Evolutionary conservation across 1,140 invertebrate species (phyloP), one percentile per base, ranked within the genome.

Genomic region (Orius laevigatus): DNA sequence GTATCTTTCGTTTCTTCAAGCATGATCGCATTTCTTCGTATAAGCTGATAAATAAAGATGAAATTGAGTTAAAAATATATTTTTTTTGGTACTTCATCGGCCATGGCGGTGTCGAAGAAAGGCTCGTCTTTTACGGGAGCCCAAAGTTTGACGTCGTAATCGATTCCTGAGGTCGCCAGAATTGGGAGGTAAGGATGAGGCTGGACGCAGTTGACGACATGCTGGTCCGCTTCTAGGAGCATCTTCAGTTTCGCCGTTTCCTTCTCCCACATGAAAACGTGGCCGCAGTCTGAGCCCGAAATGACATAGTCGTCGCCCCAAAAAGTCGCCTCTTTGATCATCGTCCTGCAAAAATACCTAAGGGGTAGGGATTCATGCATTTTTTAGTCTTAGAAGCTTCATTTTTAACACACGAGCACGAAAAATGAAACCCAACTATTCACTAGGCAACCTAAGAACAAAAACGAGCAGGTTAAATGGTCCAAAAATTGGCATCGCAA

Each of bases 311-410:
- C 66, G 55, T 83, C 70, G 38, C 87, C 87, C 83, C 84, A 92
- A 62, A 91, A 92, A 50, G 79, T 82, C 1, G 84, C 81, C 64
- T 90, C 84, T 66, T 91, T 91, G 43, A 92, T 90, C 84, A 83
- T 82, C 18, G 81, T 85, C 61, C 78, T 84, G 57, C 31, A 61
- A 70, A 65, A 69, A 14, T 25, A 25, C 25, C 25, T 25, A 8
- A 25, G 8, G 25, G 25, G 25, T 25, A 25, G 25, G 25, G 25
- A 25, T 25, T 25, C 25, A 25, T 25, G 25, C 25, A 25, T 25
- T 25, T n/a, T n/a, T 25, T 25, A 25, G 25, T 25, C 25, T 25
- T 25, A 3, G n/a, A 25, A 4, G 8, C 25, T 25, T 25, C 25
- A 25, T 25, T 25, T 25, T 25, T 25, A 4, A n/a, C n/a, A n/a